A percentile compares a stretch with the other conserved stretches of the same genome.
phyloP scores from a whole-genome alignment of 2,888 invertebrate species.

The Galeopsomyia nigrocyanea region DNA sequence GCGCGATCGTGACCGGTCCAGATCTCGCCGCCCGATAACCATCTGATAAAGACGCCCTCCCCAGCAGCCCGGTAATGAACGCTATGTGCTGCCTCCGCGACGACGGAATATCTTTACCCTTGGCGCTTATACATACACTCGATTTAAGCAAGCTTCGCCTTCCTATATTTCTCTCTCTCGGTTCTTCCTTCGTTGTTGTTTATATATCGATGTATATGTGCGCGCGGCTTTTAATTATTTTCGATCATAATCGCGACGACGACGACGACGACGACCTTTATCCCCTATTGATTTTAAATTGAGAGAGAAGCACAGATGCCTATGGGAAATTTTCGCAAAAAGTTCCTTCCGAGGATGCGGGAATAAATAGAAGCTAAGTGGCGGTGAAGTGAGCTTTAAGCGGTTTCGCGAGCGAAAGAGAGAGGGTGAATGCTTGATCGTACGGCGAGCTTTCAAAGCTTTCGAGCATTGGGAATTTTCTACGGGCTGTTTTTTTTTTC shows the following conservation, averaged over 20 bases:
- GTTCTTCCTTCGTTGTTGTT: no score
- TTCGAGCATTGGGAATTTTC: constrained; percentile 24
- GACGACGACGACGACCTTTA: no score
- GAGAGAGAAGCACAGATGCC: no score
- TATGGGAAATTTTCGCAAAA: no score
- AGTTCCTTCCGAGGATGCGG: no score
- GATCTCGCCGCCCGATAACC: constrained; percentile 65
- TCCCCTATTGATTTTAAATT: no score
- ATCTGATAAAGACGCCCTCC: constrained; percentile 68
- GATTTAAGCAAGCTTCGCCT: constrained; percentile 33
- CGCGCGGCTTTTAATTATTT: no score
- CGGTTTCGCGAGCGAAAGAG: constrained; percentile 7
- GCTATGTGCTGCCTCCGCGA: constrained; percentile 2
- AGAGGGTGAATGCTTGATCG: constrained; percentile 38
- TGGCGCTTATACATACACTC: constrained; percentile 14
- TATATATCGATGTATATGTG: no score
- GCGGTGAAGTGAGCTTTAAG: constrained; percentile 38
- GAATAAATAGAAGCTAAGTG: constrained; percentile 24
- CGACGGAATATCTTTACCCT: constrained; percentile 19
- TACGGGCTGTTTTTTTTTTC: constrained; percentile 13
- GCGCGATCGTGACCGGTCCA: constrained; percentile 65
- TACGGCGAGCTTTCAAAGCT: constrained; percentile 25
- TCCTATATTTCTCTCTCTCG: not conserved
- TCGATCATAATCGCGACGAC: no score
- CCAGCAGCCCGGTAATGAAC: constrained; percentile 59